Conservation (phyloP, 2,113 vertebrate genomes). For the Centropus bengalensis region DNA sequence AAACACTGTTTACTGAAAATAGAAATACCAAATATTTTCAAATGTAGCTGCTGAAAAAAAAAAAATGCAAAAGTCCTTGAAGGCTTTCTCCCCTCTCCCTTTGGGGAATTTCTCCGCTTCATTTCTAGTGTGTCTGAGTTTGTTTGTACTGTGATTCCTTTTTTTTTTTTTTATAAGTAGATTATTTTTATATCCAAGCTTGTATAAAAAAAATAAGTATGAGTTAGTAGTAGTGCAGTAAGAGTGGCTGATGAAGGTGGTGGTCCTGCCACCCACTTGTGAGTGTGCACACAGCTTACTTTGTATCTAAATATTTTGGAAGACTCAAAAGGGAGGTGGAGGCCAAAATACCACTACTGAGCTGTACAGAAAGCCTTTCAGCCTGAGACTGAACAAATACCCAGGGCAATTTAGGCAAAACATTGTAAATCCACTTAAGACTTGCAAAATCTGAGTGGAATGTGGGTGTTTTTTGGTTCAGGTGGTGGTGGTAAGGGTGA, state of each 20-base stretch:
- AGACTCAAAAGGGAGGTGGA: constrained; percentile 56
- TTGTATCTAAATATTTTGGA: constrained; percentile 35
- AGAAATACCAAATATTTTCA: constrained; percentile 78
- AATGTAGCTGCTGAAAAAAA: constrained; percentile 71
- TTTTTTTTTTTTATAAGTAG: constrained; percentile 17
- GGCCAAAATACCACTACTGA: constrained; percentile 72
- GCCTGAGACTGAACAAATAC: constrained; percentile 54
- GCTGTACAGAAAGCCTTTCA: constrained; percentile 55
- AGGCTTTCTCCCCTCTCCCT: constrained; percentile 53
- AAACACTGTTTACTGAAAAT: constrained; percentile 76
- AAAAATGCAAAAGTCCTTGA: constrained; percentile 67
- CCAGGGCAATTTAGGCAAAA: constrained; percentile 46
- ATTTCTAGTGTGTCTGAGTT: constrained; percentile 51
- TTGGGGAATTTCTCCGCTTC: constrained; percentile 61
- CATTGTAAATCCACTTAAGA: constrained; percentile 38
- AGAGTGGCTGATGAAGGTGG: constrained; percentile 12
- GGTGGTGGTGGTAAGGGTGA: constrained; percentile 26
- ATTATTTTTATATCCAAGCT: constrained; percentile 65
- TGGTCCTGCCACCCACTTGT: neutral
- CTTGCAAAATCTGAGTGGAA: constrained; percentile 55
- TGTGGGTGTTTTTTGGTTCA: constrained; percentile 8
- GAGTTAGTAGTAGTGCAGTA: constrained; percentile 33
- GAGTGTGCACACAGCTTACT: constrained; percentile 40
- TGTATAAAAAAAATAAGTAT: constrained; percentile 35
- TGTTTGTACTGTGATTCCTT: constrained; percentile 67